A percentile compares a stretch with the other conserved stretches of the same genome.
Evolutionary conservation across 2,888 invertebrate genomes (phyloP).

Genomic region (Trissonchulus latispiculum): DNA sequence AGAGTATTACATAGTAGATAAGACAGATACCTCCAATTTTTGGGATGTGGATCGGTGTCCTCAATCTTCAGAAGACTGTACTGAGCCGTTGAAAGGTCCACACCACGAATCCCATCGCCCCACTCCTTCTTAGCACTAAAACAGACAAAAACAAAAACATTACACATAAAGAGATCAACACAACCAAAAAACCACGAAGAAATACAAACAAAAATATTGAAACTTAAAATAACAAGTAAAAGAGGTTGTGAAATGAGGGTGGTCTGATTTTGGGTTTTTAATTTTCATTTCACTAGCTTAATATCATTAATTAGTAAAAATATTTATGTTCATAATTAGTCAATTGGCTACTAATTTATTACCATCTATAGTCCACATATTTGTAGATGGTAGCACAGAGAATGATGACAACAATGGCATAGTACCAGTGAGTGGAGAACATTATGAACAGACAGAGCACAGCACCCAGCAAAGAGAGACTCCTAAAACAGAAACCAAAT

Average conservation of each 20-base stretch:
- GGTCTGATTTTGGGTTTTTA: too few species aligned
- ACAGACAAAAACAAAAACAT: constrained; percentile 29
- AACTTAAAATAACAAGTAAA: too few species aligned
- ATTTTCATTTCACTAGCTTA: too few species aligned
- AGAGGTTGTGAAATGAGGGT: too few species aligned
- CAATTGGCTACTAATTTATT: too few species aligned
- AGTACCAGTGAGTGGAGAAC: constrained; percentile 97
- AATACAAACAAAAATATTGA: too few species aligned
- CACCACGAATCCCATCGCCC: constrained; percentile 97
- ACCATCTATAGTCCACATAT: constrained; percentile 94
- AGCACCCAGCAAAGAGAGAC: constrained; percentile 73
- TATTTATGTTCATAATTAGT: too few species aligned
- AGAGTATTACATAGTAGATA: too few species aligned
- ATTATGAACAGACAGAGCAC: constrained; percentile 85
- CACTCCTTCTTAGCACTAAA: constrained; percentile 96
- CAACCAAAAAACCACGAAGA: too few species aligned
- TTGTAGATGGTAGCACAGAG: constrained; percentile 90
- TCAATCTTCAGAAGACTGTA: constrained; percentile 77
- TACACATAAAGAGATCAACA: too few species aligned
- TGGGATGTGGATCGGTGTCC: constrained; percentile 94
- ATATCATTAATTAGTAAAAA: too few species aligned
- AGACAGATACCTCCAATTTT: constrained; percentile 89
- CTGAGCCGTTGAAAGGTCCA: constrained; percentile 91
- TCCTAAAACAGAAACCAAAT: constrained; percentile 50
- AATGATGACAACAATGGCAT: constrained; percentile 80